phyloP scores from a whole-genome alignment of 2,113 vertebrate genomes.

The Microtus ochrogaster region DNA sequence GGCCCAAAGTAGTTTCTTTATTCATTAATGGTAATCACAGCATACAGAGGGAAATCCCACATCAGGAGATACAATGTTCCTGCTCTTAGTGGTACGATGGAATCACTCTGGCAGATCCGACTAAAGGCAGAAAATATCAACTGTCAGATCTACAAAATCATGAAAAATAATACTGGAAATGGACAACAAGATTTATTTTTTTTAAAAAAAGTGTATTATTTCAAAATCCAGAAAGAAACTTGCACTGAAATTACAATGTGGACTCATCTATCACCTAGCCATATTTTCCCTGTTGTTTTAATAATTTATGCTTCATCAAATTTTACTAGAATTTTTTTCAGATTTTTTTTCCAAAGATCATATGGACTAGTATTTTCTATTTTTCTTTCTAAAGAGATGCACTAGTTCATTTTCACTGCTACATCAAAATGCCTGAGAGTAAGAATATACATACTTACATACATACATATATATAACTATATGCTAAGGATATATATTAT shows the following conservation, averaged over 20 bases:
- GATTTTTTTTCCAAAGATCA: neutral
- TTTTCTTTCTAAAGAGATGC: neutral
- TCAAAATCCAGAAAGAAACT: neutral
- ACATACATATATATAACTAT: neutral
- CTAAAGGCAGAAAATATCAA: neutral
- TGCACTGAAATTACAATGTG: neutral
- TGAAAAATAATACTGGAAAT: neutral
- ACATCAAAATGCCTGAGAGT: neutral
- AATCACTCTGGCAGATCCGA: neutral
- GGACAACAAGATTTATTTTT: neutral
- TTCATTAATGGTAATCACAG: too few relatives aligned
- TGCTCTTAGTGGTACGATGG: neutral
- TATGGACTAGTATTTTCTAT: neutral
- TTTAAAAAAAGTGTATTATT: neutral
- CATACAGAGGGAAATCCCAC: too few relatives aligned
- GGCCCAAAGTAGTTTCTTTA: too few relatives aligned
- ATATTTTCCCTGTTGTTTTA: neutral
- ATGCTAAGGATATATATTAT: too few relatives aligned
- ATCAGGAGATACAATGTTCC: neutral
- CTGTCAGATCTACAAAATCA: neutral
- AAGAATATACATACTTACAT: neutral
- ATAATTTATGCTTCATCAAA: neutral
- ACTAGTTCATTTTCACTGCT: neutral
- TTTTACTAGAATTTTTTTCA: neutral
- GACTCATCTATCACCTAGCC: neutral